Evolutionary conservation across 2,888 invertebrate species (phyloP).

Genomic region (Keiferia lycopersicella): DNA sequence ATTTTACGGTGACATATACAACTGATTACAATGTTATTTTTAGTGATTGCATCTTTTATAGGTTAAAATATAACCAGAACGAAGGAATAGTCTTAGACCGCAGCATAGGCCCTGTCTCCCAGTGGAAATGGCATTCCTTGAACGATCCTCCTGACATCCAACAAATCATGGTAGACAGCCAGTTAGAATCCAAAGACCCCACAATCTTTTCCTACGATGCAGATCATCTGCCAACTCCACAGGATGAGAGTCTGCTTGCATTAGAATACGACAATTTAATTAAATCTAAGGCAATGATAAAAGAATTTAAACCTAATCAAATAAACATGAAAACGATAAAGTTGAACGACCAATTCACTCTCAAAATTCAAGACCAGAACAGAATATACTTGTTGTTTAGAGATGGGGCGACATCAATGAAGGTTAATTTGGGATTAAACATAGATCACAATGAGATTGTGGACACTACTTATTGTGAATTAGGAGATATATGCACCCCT

Average conservation of each 20-base stretch:
- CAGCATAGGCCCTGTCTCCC: slow-evolving; percentile 64
- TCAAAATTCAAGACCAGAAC: slow-evolving; percentile 69
- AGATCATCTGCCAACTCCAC: slow-evolving; percentile 26
- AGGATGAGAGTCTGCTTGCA: background rate
- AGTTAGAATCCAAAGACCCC: slow-evolving; percentile 66
- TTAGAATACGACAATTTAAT: background rate
- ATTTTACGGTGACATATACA: no score
- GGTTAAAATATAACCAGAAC: slow-evolving; percentile 74
- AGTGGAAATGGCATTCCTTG: slow-evolving; percentile 75
- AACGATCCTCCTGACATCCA: slow-evolving; percentile 71
- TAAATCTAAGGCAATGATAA: background rate
- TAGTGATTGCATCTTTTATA: no score
- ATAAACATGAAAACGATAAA: slow-evolving; percentile 74
- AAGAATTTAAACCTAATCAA: slow-evolving; percentile 39
- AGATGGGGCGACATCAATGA: slow-evolving; percentile 65
- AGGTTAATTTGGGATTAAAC: slow-evolving; percentile 73
- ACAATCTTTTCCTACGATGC: slow-evolving; percentile 44
- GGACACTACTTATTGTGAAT: slow-evolving; percentile 59
- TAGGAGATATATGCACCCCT: slow-evolving; percentile 36
- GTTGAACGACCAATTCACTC: slow-evolving; percentile 70
- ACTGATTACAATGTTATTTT: no score
- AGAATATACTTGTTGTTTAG: slow-evolving; percentile 65
- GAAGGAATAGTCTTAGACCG: slow-evolving; percentile 71
- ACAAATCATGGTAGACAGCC: slow-evolving; percentile 72
- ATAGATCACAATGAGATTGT: slow-evolving; percentile 77